phyloP scores from a whole-genome alignment of 35 echinoderm and acorn worm species.

The Chiridota heheva region DNA sequence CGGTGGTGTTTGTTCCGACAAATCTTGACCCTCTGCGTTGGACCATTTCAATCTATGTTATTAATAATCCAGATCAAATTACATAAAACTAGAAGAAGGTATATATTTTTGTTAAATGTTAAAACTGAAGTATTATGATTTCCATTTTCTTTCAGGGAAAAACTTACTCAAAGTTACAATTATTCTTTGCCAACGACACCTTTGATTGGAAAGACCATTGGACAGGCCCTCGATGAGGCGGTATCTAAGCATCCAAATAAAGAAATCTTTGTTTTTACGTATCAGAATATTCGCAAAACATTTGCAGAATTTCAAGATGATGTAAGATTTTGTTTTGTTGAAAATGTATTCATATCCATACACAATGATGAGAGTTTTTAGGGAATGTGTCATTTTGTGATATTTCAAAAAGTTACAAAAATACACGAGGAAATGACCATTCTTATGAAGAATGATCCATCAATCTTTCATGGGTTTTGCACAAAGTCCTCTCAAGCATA shows the following conservation, averaged over 20 bases:
- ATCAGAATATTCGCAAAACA: constrained; percentile 38
- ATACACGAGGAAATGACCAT: not conserved
- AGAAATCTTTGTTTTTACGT: constrained; percentile 48
- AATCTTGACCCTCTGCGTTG: no score
- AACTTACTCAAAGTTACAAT: constrained; percentile 30
- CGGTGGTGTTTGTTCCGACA: no score
- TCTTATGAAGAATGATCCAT: no score
- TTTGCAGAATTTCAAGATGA: constrained; percentile 54
- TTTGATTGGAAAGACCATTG: constrained; percentile 49
- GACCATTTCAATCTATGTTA: no score
- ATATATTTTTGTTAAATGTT: no score
- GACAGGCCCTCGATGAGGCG: constrained; percentile 31
- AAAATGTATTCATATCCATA: not conserved
- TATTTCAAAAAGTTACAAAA: not conserved
- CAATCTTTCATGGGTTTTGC: no score
- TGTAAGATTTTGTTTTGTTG: constrained; percentile 14
- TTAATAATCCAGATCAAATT: no score
- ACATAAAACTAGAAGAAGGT: no score
- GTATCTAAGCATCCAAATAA: constrained; percentile 38
- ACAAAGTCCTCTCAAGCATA: no score
- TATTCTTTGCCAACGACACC: constrained; percentile 4
- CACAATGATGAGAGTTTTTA: not conserved
- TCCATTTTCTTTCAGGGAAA: no score
- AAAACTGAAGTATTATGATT: no score
- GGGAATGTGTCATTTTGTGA: not conserved